Evolutionary conservation across 2,797 vertebrate species (phyloP), one percentile per base, ranked within the genome.

Genomic region (Bradypodion ventrale): DNA sequence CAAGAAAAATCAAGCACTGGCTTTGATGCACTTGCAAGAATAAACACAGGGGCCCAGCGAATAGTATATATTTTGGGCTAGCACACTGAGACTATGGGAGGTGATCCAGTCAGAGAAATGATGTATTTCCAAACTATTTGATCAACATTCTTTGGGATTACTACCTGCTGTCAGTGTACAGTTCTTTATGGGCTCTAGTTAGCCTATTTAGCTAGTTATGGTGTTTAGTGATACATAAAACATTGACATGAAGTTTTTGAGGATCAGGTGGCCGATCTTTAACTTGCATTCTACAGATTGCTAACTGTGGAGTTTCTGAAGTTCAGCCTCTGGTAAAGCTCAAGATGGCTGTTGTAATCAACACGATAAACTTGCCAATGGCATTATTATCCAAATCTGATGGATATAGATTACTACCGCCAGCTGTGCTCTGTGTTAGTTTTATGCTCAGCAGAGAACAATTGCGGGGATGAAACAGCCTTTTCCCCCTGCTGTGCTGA

Each of bases 361-460:
- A 42, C 35, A 76, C 32, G 60, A 35, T 44, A 84, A 72, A 70
- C 78, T 80, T 77, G 78, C 66, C 78, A 65, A 63, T 84, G 82
- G 74, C 77, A 84, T 79, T 88, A 76, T 77, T 88, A 65, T 29
- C 13, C 35, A 63, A 32, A 35, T 75, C 72, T 68, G 25, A 59
- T 0, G 59, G 83, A 59, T 59, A 85, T 59, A 49, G 49, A 70
- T 56, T 63, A 79, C 56, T 40, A 0, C 35, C 1, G 60, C 65
- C 75, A 90, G 56, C 32, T 85, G 63, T 46, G 77, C n/a, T 78
- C 82, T 70, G 59, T 78, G 78, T 82, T 82, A 82, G 23, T 66
- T 69, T 1, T 0, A 0, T 23, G 63, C 8, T 15, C 16, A 0
- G 1, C 0, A 27, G 42, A 75, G 76, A 82, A 86, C 66, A 81